Conservation (phyloP, 2,797 vertebrate species). For the Petrocephalus schoutedeni region DNA sequence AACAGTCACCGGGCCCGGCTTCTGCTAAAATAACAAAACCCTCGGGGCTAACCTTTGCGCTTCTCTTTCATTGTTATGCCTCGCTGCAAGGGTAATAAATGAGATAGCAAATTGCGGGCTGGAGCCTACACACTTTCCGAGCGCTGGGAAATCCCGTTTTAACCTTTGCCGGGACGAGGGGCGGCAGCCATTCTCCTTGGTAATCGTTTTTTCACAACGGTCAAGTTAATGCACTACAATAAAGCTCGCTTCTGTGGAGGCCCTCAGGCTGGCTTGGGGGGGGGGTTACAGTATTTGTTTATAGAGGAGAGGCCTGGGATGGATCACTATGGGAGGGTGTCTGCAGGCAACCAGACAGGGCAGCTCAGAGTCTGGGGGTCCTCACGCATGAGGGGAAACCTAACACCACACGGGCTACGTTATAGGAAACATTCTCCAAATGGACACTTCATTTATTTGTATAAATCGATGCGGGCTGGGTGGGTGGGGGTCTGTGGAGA, state of each 20-base stretch:
- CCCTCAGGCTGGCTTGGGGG: background rate
- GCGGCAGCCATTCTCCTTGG: background rate
- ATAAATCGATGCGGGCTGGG: conserved; percentile 23
- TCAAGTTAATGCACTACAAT: background rate
- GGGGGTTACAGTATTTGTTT: background rate
- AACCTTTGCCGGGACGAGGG: background rate
- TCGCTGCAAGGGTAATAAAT: conserved; percentile 31
- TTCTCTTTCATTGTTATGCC: conserved; percentile 27
- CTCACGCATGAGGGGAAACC: conserved; percentile 7
- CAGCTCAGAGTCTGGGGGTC: background rate
- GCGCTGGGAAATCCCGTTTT: background rate
- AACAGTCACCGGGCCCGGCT: conserved; percentile 3
- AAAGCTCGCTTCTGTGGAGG: background rate
- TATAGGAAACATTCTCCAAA: conserved; percentile 25
- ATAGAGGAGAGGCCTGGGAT: background rate
- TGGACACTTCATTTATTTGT: conserved; percentile 31
- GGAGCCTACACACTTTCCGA: background rate
- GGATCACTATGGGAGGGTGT: conserved; percentile 15
- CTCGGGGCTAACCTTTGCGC: conserved; percentile 23
- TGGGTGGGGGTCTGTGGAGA: background rate
- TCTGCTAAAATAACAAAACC: conserved; percentile 31
- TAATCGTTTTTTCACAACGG: background rate
- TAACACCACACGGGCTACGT: background rate
- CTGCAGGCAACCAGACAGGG: background rate
- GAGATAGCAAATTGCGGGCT: conserved; percentile 36